A percentile compares a stretch with the other conserved stretches of the same genome.
Conservation (phyloP, 2,888 invertebrate species). For the Rutpela maculata region DNA sequence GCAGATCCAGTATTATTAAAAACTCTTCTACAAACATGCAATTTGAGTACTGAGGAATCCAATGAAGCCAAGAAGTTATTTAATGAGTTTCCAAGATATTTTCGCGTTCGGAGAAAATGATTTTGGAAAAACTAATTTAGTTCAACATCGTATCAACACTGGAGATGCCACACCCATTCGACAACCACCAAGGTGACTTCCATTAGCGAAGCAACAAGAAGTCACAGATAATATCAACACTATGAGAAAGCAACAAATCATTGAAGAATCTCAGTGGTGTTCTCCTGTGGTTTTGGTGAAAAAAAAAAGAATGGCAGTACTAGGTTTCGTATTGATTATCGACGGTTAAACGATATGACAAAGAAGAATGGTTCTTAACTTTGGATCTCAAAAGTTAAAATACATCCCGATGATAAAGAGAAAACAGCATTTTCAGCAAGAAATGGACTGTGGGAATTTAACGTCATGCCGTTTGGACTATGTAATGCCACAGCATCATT, state of each 20-base stretch:
- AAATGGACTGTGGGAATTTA: too few relatives aligned
- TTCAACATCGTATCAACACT: background rate
- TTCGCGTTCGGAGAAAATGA: background rate
- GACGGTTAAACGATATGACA: background rate
- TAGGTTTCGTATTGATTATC: background rate
- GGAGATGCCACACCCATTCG: background rate
- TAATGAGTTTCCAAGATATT: background rate
- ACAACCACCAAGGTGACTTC: background rate
- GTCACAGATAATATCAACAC: background rate
- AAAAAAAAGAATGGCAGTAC: background rate
- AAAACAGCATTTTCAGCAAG: too few relatives aligned
- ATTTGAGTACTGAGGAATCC: too few relatives aligned
- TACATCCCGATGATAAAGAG: too few relatives aligned
- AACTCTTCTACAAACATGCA: too few relatives aligned
- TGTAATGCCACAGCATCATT: too few relatives aligned
- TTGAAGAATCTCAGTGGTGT: background rate
- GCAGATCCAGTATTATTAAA: too few relatives aligned
- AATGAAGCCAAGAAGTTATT: too few relatives aligned
- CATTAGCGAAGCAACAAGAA: slow-evolving; percentile 2
- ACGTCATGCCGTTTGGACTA: too few relatives aligned
- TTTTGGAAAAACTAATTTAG: background rate
- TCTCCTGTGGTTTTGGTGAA: slow-evolving; percentile 1
- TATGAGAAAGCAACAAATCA: background rate
- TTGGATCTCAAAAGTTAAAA: too few relatives aligned
- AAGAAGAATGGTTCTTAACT: background rate